Base-by-base conservation (phyloP, 2,797 vertebrate genomes). In the Anguilla obscura region DNA sequence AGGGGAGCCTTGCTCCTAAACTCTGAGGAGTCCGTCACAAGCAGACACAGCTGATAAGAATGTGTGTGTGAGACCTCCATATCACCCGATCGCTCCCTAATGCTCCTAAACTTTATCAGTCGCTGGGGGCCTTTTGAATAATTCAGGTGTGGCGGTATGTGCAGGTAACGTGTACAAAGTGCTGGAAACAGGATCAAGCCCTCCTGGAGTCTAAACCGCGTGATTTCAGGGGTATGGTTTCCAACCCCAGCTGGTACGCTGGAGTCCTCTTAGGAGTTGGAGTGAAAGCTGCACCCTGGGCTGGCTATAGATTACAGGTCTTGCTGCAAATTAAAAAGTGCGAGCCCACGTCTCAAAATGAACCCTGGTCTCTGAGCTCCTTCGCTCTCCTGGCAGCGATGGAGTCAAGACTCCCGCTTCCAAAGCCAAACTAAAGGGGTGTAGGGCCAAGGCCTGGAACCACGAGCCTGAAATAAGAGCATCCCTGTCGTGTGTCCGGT, bases 141-240 rank as follows among this genome's bases (percentile, higher is more conserved):
- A 85, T 86, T 84, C 86, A 89, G 83, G 89, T 1, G 27, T 85
- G 40, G 33, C 45, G 21, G 0, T 52, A 56, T 90, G 86, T 84
- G 84, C 76, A 92, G 92, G 93, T 92, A 91, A 91, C 45, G 12
- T 79, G 74, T 79, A 79, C 36, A 79, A 79, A 45, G 74, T 33
- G 16, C 36, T 40, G 33, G 74, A 21, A 79, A 21, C 74, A 45
- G 36, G 33, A 79, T 79, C 36, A 79, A 40, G 36, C 33, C 36
- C 14, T 45, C 33, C 30, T 21, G 14, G 6, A 21, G 74, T 79
- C 36, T 18, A 45, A 36, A 21, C 74, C 14, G 74, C 18, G 74
- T 79, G 33, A 79, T 79, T 79, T 79, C 33, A 45, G 8, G 74
- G 12, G 21, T 79, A 40, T 16, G 7, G 74, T 45, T 79, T 79